Evolutionary conservation across 2,888 invertebrate genomes (phyloP).

Genomic region (Troides oblongomaculatus): DNA sequence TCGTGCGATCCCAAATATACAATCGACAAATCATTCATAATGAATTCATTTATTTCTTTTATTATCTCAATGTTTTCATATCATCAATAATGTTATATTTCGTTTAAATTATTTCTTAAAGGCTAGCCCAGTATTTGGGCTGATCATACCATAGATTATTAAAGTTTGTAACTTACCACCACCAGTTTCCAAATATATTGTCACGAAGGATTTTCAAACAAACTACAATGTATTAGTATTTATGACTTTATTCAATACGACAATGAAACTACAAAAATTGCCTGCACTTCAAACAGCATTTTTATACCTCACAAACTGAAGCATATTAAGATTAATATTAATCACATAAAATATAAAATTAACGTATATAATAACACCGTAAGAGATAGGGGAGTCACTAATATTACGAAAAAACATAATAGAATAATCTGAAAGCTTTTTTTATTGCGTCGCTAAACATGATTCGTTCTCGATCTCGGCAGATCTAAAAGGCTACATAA

Average conservation of each 20-base stretch:
- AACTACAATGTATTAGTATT: conserved; percentile 59
- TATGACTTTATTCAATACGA: conserved; percentile 80
- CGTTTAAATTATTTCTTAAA: too few species aligned
- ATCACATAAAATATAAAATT: conserved; percentile 69
- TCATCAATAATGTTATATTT: too few species aligned
- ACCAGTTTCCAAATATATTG: too few species aligned
- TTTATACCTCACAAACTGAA: conserved; percentile 75
- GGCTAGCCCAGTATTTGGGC: too few species aligned
- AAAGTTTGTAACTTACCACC: too few species aligned
- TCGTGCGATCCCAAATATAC: too few species aligned
- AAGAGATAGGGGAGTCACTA: conserved; percentile 67
- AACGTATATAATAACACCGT: conserved; percentile 64
- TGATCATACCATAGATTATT: too few species aligned
- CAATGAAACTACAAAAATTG: conserved; percentile 81
- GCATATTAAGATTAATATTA: conserved; percentile 65
- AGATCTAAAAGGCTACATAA: conserved; percentile 75
- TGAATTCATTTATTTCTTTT: too few species aligned
- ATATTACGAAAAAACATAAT: conserved; percentile 59
- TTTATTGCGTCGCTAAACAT: conserved; percentile 73
- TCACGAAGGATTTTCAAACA: not conserved
- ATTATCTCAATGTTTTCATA: too few species aligned
- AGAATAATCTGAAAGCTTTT: conserved; percentile 65
- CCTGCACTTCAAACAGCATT: conserved; percentile 78
- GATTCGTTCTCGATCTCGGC: conserved; percentile 70
- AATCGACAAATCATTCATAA: too few species aligned